A percentile compares a stretch with the other conserved stretches of the same genome.
phyloP scores from a whole-genome alignment of 2,113 vertebrate genomes.

The Mirounga angustirostris region DNA sequence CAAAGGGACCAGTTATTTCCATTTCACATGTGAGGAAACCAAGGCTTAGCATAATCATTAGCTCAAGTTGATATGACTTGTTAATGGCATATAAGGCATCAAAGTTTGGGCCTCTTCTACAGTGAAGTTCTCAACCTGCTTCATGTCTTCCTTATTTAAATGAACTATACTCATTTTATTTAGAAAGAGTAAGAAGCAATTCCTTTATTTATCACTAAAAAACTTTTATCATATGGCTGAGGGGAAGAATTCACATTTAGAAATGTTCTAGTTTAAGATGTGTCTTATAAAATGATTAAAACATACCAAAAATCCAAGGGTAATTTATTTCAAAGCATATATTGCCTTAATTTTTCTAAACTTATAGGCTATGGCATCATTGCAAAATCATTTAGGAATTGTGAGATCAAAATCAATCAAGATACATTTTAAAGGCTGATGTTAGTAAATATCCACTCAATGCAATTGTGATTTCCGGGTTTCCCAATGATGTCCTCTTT shows the following conservation, averaged over 20 bases:
- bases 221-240: neutral
- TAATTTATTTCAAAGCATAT: conserved; percentile 27
- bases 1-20: neutral
- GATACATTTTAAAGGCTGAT: neutral
- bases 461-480: neutral
- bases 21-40: neutral
- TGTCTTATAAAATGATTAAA: conserved; percentile 13
- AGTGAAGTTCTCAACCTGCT: neutral
- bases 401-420: neutral
- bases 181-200: neutral
- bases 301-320: neutral
- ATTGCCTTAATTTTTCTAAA: neutral
- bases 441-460: conserved; percentile 18
- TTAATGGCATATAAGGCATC: neutral
- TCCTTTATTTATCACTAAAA: neutral
- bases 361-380: neutral
- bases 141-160: neutral
- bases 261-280: neutral
- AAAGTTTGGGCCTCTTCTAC: neutral
- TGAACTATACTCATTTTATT: neutral
- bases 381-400: conserved; percentile 35
- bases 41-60: neutral
- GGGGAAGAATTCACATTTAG: neutral
- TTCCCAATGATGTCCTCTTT: conserved; percentile 25
- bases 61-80: neutral